A percentile compares a stretch with the other conserved stretches of the same genome.
Evolutionary conservation across 2,113 vertebrate species (phyloP).

Genomic region (Eudyptes chrysolophus): DNA sequence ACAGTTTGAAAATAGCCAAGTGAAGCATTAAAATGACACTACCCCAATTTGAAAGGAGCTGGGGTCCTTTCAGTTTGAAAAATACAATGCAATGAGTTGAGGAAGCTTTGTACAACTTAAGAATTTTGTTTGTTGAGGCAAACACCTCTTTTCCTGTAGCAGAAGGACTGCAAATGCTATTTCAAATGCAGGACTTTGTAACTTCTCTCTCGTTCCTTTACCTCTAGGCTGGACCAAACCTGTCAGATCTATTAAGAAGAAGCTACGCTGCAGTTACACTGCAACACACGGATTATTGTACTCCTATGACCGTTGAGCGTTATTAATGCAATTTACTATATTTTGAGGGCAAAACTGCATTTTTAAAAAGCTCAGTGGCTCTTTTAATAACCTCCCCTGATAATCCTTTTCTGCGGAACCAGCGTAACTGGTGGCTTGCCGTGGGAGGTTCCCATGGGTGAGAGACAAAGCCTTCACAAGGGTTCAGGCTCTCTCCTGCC

Average conservation of each 20-base stretch:
- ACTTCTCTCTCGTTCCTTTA: neutral
- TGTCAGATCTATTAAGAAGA: neutral
- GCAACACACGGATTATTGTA: neutral
- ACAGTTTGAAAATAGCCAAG: neutral
- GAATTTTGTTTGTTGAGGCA: neutral
- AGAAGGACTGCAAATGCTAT: neutral
- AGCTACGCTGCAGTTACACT: neutral
- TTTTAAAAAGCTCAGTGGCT: neutral
- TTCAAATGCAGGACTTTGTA: neutral
- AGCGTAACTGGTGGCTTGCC: accelerated
- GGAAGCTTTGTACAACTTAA: neutral
- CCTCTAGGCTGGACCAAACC: neutral
- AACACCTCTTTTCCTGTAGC: neutral
- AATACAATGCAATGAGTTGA: neutral
- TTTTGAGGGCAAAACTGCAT: neutral
- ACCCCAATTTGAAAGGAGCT: neutral
- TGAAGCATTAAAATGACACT: neutral
- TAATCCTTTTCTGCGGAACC: neutral
- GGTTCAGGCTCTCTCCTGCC: neutral
- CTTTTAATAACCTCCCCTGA: neutral
- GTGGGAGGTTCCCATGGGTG: neutral
- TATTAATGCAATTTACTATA: neutral
- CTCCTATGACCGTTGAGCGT: neutral
- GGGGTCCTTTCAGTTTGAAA: neutral
- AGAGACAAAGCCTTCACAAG: neutral